Conservation (phyloP, 1,140 invertebrate genomes). For the Archegozetes longisetosus region DNA sequence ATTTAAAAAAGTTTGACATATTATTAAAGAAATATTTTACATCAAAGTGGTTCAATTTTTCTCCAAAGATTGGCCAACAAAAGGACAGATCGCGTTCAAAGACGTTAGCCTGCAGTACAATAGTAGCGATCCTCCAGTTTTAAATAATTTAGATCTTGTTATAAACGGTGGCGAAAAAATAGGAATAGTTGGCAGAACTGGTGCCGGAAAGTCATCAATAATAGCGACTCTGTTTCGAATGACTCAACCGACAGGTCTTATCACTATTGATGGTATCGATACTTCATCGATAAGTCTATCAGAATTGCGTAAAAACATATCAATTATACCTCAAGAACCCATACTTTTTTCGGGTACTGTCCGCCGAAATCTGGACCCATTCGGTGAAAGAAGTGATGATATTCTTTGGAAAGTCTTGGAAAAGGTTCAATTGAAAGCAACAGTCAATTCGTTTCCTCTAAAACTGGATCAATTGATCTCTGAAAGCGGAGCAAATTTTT, state of each 20-base stretch:
- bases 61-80: conserved; percentile 41
- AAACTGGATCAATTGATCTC: conserved; percentile 45
- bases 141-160: conserved; percentile 42
- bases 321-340: conserved; percentile 43
- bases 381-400: conserved; percentile 48
- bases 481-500: conserved; percentile 22
- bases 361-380: conserved; percentile 73
- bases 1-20: conserved; percentile 31
- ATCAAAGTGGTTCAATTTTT: conserved; percentile 13
- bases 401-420: conserved; percentile 53
- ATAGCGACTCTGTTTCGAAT: conserved; percentile 32
- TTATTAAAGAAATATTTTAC: conserved; percentile 43
- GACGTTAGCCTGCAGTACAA: conserved; percentile 48
- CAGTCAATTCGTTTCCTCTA: conserved; percentile 39
- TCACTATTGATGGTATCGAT: conserved; percentile 34
- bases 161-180: conserved; percentile 29
- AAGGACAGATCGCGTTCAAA: conserved; percentile 50
- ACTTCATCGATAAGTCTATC: conserved; percentile 32
- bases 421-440: conserved; percentile 48
- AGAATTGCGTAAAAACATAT: conserved; percentile 30
- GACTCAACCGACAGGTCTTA: conserved; percentile 25
- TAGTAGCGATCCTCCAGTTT: conserved; percentile 43
- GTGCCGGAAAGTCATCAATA: conserved; percentile 32
- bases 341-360: conserved; percentile 60
- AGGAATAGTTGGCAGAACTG: conserved; percentile 35